These are phyloP conservation scores for Drymodes brunneopygia DNA, from an alignment of 2,113 vertebrate species.

Conservation along the genomic window DNA sequence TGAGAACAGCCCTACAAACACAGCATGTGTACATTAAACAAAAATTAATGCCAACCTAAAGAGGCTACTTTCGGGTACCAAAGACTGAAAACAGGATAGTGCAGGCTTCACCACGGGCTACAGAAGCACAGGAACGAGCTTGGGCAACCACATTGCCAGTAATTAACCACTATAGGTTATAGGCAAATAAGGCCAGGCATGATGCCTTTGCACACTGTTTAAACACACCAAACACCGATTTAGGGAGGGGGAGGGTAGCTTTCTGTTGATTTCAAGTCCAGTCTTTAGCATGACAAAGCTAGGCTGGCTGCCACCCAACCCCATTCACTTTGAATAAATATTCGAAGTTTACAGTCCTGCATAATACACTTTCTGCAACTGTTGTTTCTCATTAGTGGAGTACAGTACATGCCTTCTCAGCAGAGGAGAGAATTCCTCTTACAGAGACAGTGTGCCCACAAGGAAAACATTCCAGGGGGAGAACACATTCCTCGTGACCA, in stretches of 20 bases:
- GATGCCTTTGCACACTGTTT: neutral
- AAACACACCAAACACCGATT: conserved; percentile 4
- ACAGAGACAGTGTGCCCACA: conserved; percentile 33
- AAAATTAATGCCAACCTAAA: neutral
- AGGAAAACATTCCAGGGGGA: conserved; percentile 64
- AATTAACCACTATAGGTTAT: neutral
- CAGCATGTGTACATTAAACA: neutral
- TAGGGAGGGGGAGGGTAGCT: conserved; percentile 13
- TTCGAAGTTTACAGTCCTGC: too few relatives aligned
- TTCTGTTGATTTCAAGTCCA: conserved; percentile 25
- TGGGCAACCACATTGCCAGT: neutral
- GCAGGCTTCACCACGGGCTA: neutral
- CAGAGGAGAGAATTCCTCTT: conserved; percentile 44
- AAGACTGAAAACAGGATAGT: neutral
- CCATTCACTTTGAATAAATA: too few relatives aligned
- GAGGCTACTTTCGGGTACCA: neutral
- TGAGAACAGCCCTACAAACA: neutral
- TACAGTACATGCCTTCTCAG: conserved; percentile 41
- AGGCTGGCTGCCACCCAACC: neutral
- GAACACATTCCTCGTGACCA: conserved; percentile 66
- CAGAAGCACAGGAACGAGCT: neutral
- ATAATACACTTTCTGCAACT: too few relatives aligned
- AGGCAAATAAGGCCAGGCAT: neutral
- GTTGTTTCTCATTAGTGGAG: conserved; percentile 15
- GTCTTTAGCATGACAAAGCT: conserved; percentile 39